Percentiles rank a stretch among this genome's conserved stretches.
Conservation (phyloP, 2,797 vertebrate genomes). For the Gephyroberyx darwinii region DNA sequence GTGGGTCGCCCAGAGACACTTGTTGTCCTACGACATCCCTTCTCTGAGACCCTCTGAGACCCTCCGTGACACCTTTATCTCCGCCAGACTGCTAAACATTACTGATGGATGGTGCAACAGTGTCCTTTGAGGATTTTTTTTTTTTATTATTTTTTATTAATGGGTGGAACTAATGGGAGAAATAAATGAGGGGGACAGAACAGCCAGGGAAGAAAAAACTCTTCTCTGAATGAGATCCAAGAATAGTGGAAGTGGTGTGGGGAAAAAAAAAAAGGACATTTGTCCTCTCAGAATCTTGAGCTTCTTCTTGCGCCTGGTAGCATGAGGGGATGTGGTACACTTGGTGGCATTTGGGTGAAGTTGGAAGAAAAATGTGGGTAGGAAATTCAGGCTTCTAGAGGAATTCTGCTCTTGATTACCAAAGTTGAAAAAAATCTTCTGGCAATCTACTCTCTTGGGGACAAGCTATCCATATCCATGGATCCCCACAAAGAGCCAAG, state of each 20-base stretch:
- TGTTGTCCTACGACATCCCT: conserved; percentile 76
- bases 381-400: conserved; percentile 54
- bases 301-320: conserved; percentile 68
- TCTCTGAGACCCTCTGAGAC: conserved; percentile 67
- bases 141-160: conserved; percentile 57
- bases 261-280: conserved; percentile 38
- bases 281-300: conserved; percentile 54
- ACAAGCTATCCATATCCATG: conserved; percentile 74
- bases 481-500: conserved; percentile 72
- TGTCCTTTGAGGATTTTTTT: conserved; percentile 65
- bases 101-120: conserved; percentile 63
- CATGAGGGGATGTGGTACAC: conserved; percentile 32
- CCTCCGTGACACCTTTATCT: conserved; percentile 75
- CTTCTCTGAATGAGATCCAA: conserved; percentile 39
- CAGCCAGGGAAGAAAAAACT: conserved; percentile 46
- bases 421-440: conserved; percentile 74
- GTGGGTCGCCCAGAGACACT: conserved; percentile 83
- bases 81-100: conserved; percentile 77
- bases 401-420: conserved; percentile 60
- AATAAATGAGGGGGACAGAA: conserved; percentile 45
- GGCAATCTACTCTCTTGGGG: conserved; percentile 66
- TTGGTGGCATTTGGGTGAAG: conserved; percentile 52
- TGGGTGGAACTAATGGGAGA: conserved; percentile 47
- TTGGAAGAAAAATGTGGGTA: conserved; percentile 47
- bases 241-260: conserved; percentile 42